These are phyloP conservation scores for Microdon myrmicae DNA, from an alignment of 2,888 invertebrate species.

Conservation along the genomic window DNA sequence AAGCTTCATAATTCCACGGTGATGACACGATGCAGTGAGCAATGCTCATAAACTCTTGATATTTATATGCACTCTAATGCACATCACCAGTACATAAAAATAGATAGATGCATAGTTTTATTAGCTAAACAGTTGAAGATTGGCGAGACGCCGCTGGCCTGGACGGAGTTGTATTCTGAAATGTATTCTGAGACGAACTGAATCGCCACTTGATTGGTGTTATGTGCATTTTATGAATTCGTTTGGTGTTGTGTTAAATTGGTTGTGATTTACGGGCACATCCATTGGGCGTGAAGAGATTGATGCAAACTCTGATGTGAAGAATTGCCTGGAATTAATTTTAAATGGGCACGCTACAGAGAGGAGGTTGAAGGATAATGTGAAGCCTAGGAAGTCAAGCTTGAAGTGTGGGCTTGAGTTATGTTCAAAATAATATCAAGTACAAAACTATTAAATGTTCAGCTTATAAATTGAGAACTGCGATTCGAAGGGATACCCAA, in stretches of 20 bases:
- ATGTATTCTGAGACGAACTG: slow-evolving; percentile 1
- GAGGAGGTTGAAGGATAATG: too few relatives aligned
- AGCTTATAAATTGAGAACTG: too few relatives aligned
- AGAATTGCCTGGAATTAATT: too few relatives aligned
- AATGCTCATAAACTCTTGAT: slow-evolving; percentile 34
- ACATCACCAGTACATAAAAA: slow-evolving; percentile 40
- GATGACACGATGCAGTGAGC: slow-evolving; percentile 36
- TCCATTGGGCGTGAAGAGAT: not conserved
- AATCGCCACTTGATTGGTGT: slow-evolving; percentile 8
- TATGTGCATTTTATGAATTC: slow-evolving; percentile 20
- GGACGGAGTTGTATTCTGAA: not conserved
- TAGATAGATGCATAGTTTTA: slow-evolving; percentile 39
- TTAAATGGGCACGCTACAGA: too few relatives aligned
- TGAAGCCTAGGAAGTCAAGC: too few relatives aligned
- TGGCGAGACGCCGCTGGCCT: too few relatives aligned
- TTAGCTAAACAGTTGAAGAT: slow-evolving; percentile 29
- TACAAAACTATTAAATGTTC: too few relatives aligned
- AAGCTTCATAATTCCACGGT: slow-evolving; percentile 21
- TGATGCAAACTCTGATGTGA: too few relatives aligned
- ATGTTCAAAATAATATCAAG: too few relatives aligned
- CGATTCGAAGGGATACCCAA: too few relatives aligned
- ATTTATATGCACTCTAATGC: slow-evolving; percentile 43
- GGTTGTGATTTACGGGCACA: slow-evolving; percentile 12
- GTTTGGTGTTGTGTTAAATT: slow-evolving; percentile 18
- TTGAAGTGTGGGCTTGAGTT: too few relatives aligned